Base-by-base conservation (phyloP, 2,113 vertebrate species). In the Pampusana beccarii region DNA sequence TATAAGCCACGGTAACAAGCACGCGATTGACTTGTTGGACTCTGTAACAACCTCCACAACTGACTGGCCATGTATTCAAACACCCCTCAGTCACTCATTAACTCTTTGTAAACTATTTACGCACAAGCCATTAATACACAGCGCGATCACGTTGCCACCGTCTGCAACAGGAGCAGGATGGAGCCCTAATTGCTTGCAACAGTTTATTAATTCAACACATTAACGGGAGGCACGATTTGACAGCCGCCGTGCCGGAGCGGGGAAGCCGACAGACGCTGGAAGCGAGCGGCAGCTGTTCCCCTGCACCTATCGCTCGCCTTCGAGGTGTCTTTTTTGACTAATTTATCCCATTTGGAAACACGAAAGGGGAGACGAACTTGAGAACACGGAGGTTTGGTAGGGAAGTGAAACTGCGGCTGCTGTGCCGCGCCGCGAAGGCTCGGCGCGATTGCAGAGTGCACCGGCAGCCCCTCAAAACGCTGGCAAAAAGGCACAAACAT, bases 401-500 rank as follows among this genome's bases (percentile, higher is more conserved):
- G 36, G 74, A 60, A 81, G 88, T 2, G 21, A 31, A 36, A 54
- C 11, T 48, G 75, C 91, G 1, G 12, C 13, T 11, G 67, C 67
- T 14, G 46, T 8, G 86, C 53, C 0, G 0, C 0, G 16, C 74
- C 2, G 10, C 20, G 4, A 13, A 18, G 61, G 79, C 86, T 86
- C 2, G 1, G 77, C 0, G 17, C 0, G 53, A 46, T 13, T 18
- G 67, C 56, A 12, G 64, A 46, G 92, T 2, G 82, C 90, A 64
- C 34, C 13, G 26, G 11, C 85, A 81, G 86, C 67, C 95, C 77
- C 46, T 53, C 31, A 36, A 72, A 93, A 38, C 2, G 23, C 61
- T 66, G 91, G 71, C 96, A 72, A 28, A 78, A 82, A 89, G 93
- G 93, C 91, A 95, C 91, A 93, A 96, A 90, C 83, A 93, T 79